Base-by-base conservation (phyloP, 1,140 invertebrate genomes). In the Caenorhabditis tropicalis region DNA sequence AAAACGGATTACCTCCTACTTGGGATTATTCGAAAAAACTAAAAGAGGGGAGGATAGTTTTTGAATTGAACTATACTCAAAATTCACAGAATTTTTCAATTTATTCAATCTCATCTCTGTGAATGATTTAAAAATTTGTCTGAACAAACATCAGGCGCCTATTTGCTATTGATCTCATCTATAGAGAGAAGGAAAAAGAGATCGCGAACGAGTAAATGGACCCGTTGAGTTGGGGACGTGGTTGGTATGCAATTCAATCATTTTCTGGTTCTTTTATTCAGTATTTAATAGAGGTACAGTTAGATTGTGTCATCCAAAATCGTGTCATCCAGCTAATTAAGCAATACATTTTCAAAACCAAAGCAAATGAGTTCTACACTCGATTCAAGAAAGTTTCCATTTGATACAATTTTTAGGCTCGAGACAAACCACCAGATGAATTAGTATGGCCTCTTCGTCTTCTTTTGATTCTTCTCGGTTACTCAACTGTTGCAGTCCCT, bases 391-490 rank as follows among this genome's bases (percentile, higher is more conserved):
- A 2, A 9, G n/a, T 51, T 51, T 24, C 29, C 21, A 9, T 56
- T n/a, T 2, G 12, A 29, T 21, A 12, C 21, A 5, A 56, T 27
- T 9, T 51, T 81, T 21, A 85, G 84, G 83, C 83, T 7, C 83
- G 83, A 6, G 43, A 80, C 21, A 84, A 49, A 27, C 24, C 43
- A n/a, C 83, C 83, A 4, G 81, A 88, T 49, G 87, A 89, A 36
- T 65, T 86, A 24, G 53, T 81, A 51, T 89, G 88, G 88, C 74
- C 88, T n/a, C 36, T 89, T 31, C 80, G 86, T 21, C 85, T 89
- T 12, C n/a, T 86, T 2, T 27, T 89, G 2, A 89, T 88, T 43
- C 53, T 89, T 10, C 27, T 88, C 15, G 88, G 88, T 10, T 89
- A 89, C 46, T 70, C 84, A 5, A 83, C 85, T n/a, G 89, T 89